Conservation (phyloP, 2,113 vertebrate genomes). For the Sinocyclocheilus maitianheensis region DNA sequence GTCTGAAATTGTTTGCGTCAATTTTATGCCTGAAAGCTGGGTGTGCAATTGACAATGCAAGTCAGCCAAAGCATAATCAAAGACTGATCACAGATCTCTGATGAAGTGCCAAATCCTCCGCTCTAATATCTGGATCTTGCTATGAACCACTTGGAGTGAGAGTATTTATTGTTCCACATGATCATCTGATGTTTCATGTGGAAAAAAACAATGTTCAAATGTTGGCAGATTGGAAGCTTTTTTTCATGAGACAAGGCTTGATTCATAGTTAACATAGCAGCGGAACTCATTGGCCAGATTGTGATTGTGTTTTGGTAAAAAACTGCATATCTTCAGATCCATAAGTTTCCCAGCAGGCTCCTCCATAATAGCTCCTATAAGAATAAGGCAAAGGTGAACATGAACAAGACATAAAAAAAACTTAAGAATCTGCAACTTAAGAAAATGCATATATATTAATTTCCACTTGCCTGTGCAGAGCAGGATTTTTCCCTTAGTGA, state of each 20-base stretch:
- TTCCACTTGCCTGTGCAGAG: conserved; percentile 87
- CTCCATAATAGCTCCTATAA: conserved; percentile 88
- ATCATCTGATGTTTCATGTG: background rate
- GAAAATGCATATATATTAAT: too few relatives aligned
- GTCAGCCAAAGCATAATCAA: conserved; percentile 12
- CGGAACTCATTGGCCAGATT: conserved; percentile 92
- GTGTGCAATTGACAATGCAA: background rate
- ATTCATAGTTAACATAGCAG: conserved; percentile 88
- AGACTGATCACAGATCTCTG: background rate
- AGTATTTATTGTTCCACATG: background rate
- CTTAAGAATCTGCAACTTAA: too few relatives aligned
- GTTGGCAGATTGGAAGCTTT: background rate
- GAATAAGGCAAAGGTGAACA: background rate
- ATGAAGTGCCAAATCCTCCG: background rate
- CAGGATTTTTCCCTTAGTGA: conserved; percentile 88
- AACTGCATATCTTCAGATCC: conserved; percentile 83
- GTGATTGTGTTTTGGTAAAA: conserved; percentile 86
- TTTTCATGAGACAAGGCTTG: conserved; percentile 73
- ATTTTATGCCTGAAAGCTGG: background rate
- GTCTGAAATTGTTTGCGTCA: background rate
- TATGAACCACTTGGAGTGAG: too few relatives aligned
- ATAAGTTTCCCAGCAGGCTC: conserved; percentile 80
- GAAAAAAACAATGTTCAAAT: background rate
- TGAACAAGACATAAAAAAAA: background rate
- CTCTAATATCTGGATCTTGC: background rate